These are phyloP conservation scores for Gymnogyps californianus DNA, from an alignment of 2,113 vertebrate species.

Conservation along the genomic window DNA sequence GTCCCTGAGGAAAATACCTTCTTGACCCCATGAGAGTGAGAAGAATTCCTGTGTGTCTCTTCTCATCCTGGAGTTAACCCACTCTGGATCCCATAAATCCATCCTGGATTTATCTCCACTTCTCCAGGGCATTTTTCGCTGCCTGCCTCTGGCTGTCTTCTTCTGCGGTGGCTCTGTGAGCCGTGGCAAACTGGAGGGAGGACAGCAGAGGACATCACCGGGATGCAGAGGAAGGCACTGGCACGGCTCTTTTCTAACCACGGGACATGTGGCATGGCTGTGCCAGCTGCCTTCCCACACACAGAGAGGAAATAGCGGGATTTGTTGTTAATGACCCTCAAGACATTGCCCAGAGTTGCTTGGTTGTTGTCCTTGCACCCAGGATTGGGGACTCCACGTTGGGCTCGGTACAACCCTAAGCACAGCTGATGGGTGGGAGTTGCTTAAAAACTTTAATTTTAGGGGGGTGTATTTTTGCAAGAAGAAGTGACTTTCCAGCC, in stretches of 20 bases:
- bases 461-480: not conserved
- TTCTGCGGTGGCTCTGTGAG: not conserved
- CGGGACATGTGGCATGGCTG: rapidly evolving
- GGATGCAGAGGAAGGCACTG: not conserved
- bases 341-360: not conserved
- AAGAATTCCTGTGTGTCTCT: not conserved
- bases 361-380: no score
- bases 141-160: not conserved
- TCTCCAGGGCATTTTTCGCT: not conserved
- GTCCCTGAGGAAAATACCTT: not conserved
- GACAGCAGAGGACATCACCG: not conserved
- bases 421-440: not conserved
- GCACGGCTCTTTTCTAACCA: rapidly evolving
- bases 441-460: not conserved
- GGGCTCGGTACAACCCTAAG: not conserved
- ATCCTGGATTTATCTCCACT: not conserved
- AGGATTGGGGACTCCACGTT: rapidly evolving
- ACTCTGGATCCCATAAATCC: not conserved
- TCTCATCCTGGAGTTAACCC: not conserved
- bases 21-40: not conserved
- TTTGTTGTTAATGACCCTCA: not conserved
- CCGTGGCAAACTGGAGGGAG: not conserved
- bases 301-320: not conserved
- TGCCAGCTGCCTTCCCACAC: not conserved
- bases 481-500: not conserved